Conservation (phyloP, 2,797 vertebrate species). For the Australoheros facetus region DNA sequence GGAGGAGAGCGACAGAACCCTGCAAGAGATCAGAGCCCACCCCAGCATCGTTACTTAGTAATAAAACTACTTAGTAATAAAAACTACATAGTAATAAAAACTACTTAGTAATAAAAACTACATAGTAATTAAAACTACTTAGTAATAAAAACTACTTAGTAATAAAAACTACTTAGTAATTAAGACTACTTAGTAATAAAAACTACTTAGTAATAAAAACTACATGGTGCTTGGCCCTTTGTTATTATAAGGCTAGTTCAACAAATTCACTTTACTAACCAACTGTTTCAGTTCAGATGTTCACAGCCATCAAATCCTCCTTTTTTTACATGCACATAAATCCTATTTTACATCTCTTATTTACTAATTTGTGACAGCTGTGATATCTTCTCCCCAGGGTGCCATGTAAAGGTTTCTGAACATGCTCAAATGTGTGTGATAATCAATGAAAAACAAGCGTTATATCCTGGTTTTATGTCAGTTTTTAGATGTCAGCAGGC, state of each 20-base stretch:
- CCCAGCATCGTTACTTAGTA: neutral
- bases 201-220: too few relatives aligned
- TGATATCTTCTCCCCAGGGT: neutral
- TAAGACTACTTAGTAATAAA: too few relatives aligned
- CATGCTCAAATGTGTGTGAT: neutral
- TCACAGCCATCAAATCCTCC: neutral
- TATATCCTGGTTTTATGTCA: neutral
- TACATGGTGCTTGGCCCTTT: too few relatives aligned
- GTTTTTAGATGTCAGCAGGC: neutral
- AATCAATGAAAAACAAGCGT: accelerated
- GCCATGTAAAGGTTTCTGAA: neutral
- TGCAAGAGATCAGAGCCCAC: constrained; percentile 50
- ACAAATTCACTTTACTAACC: too few relatives aligned
- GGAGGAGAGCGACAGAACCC: constrained; percentile 91
- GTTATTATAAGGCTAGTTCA: too few relatives aligned
- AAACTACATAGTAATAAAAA: too few relatives aligned
- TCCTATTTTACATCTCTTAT: neutral
- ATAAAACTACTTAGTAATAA: too few relatives aligned
- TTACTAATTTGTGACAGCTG: neutral
- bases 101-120: too few relatives aligned
- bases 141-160: too few relatives aligned
- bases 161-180: too few relatives aligned
- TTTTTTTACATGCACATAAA: neutral
- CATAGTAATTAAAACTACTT: too few relatives aligned
- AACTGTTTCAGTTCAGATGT: neutral